phyloP scores from a whole-genome alignment of 1,140 invertebrate species.

The Hylyphantes graminicola region DNA sequence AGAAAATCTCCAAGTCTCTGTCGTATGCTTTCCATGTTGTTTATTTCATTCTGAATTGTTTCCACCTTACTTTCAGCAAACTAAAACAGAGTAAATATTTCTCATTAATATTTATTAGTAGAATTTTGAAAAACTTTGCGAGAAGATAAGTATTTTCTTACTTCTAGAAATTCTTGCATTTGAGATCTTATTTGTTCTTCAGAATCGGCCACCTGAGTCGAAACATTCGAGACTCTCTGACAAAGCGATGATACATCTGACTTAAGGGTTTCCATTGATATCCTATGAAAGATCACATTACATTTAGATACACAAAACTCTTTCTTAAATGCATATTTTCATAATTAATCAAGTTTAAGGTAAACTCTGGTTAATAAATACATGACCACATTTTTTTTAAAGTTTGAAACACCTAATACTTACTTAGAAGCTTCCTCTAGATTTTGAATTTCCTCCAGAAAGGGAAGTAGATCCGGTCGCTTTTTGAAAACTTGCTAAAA shows the following conservation, averaged over 20 bases:
- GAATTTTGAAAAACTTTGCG: no score
- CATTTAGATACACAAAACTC: not conserved
- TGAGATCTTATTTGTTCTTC: conserved; percentile 43
- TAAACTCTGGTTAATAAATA: not conserved
- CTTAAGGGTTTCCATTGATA: conserved; percentile 88
- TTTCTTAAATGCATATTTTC: not conserved
- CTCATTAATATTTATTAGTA: no score
- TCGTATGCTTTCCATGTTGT: conserved; percentile 81
- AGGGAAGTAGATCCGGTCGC: conserved; percentile 76
- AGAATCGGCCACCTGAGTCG: conserved; percentile 72
- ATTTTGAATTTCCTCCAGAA: conserved; percentile 81
- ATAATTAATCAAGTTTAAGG: not conserved
- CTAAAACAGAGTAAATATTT: conserved; percentile 18
- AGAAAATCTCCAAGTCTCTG: conserved; percentile 90
- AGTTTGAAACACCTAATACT: conserved; percentile 64
- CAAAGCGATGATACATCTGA: conserved; percentile 88
- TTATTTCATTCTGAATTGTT: conserved; percentile 49
- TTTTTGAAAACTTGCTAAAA: conserved; percentile 85
- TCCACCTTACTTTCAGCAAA: conserved; percentile 46
- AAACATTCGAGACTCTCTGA: conserved; percentile 81
- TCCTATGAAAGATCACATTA: conserved; percentile 71
- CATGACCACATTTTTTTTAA: not conserved
- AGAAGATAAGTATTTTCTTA: not conserved
- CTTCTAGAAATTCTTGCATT: conserved; percentile 57
- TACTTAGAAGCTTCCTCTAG: conserved; percentile 91